These are phyloP conservation scores for Phyllotis vaccarum DNA, from an alignment of 2,797 vertebrate species.

Conservation along the genomic window DNA sequence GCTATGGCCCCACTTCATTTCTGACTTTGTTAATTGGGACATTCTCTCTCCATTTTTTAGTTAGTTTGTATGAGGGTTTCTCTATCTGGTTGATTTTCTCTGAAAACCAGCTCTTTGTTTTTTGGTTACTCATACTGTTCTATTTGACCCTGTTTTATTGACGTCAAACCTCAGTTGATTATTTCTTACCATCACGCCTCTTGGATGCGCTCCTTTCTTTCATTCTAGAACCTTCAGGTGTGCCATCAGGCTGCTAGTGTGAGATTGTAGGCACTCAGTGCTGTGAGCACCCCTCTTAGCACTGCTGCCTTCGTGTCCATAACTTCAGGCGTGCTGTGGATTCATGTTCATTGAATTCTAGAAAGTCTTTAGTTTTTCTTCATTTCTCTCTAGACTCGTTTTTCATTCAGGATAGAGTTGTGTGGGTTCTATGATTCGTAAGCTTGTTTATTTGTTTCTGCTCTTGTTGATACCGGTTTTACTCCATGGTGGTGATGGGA, in stretches of 20 bases:
- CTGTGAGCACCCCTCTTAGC: background rate
- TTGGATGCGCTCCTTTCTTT: background rate
- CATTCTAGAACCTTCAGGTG: background rate
- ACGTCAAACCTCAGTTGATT: background rate
- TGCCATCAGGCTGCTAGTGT: background rate
- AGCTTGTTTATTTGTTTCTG: background rate
- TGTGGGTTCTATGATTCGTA: background rate
- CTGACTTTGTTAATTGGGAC: background rate
- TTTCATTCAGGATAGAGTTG: background rate
- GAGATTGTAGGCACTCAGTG: background rate
- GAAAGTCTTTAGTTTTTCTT: background rate
- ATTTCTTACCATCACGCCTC: background rate
- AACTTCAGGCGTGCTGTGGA: background rate
- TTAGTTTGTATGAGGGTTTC: background rate
- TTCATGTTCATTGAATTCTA: background rate
- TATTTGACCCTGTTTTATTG: background rate
- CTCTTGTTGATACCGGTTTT: background rate
- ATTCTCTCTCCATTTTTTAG: background rate
- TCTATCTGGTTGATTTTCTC: background rate
- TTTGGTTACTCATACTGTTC: background rate
- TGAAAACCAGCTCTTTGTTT: background rate
- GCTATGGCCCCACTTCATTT: background rate
- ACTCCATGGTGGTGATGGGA: background rate
- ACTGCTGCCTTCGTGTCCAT: background rate
- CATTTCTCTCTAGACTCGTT: background rate